Evolutionary conservation across 1,140 invertebrate genomes (phyloP), one percentile per base, ranked within the genome.

Genomic region (Chymomyza costata): DNA sequence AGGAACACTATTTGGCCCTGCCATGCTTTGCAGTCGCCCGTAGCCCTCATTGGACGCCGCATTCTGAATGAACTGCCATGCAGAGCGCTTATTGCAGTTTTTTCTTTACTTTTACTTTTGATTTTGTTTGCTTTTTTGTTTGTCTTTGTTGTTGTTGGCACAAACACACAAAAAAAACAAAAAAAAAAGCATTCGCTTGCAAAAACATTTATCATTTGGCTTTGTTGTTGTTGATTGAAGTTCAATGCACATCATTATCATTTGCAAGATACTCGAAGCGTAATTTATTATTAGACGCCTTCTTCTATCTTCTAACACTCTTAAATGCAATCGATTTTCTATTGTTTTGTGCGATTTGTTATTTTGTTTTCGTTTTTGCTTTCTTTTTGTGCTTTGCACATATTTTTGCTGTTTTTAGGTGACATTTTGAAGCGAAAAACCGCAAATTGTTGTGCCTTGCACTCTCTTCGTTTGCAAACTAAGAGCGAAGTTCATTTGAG

Each of bases 211-310:
- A 74, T 74, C 70, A 76, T 41, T 55, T 40, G 37, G 44, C 45
- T 28, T 52, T 28, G 46, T 16, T 38, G 35, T 16, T 38, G 10
- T 38, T 38, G 47, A 83, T 83, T 83, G 81, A 83, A 83, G 81
- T 83, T 83, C 81, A 83, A 83, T 83, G 81, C 73, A 83, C 81
- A 83, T 65, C 80, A 83, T 76, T 83, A 80, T 80, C 69, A 74
- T 69, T 70, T 44, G 48, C 67, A 37, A 35, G 18, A 49, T 39
- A 45, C 34, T 43, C 65, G 65, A 81, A 81, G 76, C 58, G 66
- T 67, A 63, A 67, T 68, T 74, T 82, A 82, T 82, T 76, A 71
- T 82, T 82, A 82, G 76, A 47, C 40, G 54, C 55, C 43, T 37
- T 30, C 39, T 54, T 47, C 44, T 50, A 31, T 45, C 32, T 18